Percentiles rank a stretch among this genome's conserved stretches.
Conservation (phyloP, 2,888 invertebrate species). For the Agonopterix heracliana region DNA sequence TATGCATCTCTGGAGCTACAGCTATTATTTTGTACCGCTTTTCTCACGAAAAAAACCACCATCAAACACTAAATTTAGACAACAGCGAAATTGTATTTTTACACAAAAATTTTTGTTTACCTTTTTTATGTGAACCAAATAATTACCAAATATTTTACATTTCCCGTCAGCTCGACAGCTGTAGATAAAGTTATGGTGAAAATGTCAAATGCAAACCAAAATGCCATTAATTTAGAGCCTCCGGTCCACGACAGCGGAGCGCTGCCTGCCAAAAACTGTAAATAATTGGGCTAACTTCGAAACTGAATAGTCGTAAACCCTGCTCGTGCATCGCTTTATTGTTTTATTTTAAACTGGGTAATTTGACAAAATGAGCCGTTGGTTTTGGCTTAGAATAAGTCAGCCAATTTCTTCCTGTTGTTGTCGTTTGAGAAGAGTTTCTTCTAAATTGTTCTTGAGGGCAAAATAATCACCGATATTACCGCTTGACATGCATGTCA, state of each 20-base stretch:
- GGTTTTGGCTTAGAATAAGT: background rate
- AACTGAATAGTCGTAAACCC: background rate
- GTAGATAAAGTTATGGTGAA: slow-evolving; percentile 28
- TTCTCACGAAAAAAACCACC: too few species aligned
- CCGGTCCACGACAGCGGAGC: slow-evolving; percentile 12
- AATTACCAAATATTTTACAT: background rate
- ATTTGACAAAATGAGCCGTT: background rate
- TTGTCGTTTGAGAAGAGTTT: too few species aligned
- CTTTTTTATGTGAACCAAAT: background rate
- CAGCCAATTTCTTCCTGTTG: too few species aligned
- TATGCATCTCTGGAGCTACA: too few species aligned
- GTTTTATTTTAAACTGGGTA: background rate
- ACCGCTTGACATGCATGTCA: too few species aligned
- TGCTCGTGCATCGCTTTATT: background rate
- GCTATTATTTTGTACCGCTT: too few species aligned
- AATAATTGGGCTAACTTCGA: slow-evolving; percentile 25
- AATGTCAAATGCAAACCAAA: slow-evolving; percentile 42
- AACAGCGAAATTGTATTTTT: background rate
- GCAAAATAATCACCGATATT: too few species aligned
- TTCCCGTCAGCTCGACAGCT: slow-evolving; percentile 2
- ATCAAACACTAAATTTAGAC: too few species aligned
- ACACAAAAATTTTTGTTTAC: too few species aligned
- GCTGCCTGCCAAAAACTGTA: slow-evolving; percentile 37
- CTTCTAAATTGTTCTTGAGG: too few species aligned
- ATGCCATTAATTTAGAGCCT: slow-evolving; percentile 31